A percentile compares a stretch with the other conserved stretches of the same genome.
Evolutionary conservation across 53 echinoderm and acorn worm species (phyloP).

Genomic region (Astropecten irregularis): DNA sequence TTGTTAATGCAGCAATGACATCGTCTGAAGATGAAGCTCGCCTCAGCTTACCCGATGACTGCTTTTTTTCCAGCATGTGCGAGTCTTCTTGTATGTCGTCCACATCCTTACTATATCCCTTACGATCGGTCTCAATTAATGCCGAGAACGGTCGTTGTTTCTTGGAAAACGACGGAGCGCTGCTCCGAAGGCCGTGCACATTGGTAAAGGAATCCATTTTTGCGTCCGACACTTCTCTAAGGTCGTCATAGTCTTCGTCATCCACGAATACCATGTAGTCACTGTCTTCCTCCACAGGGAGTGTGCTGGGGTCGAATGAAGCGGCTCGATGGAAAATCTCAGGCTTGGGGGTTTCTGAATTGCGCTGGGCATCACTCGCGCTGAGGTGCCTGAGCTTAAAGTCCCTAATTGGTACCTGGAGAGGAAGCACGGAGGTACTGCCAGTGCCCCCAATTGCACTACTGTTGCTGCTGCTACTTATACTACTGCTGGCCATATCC

Average conservation of each 20-base stretch:
- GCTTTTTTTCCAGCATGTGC: conserved; percentile 28
- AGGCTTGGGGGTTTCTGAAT: conserved; percentile 50
- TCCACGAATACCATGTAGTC: conserved; percentile 85
- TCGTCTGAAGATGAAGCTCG: conserved; percentile 88
- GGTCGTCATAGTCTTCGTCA: conserved; percentile 76
- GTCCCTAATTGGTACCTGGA: conserved; percentile 64
- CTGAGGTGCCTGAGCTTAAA: conserved; percentile 46
- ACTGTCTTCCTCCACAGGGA: conserved; percentile 77
- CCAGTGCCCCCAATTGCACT: conserved; percentile 49
- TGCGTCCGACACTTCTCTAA: conserved; percentile 48
- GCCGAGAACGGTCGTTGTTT: conserved; percentile 76
- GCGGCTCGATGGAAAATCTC: conserved; percentile 70
- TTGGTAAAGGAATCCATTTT: conserved; percentile 72
- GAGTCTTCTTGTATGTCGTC: conserved; percentile 44
- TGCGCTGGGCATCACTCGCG: conserved; percentile 24
- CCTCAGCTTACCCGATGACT: conserved; percentile 61
- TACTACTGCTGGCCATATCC: conserved; percentile 42
- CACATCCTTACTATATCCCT: conserved; percentile 60
- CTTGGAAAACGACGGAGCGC: conserved; percentile 64
- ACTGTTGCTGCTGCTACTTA: conserved; percentile 49
- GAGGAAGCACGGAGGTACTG: conserved; percentile 17
- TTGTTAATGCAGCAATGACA: conserved; percentile 59
- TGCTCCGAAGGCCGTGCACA: conserved; percentile 76
- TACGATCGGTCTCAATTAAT: conserved; percentile 48
- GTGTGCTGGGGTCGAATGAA: conserved; percentile 76